Conservation (phyloP, 2,797 vertebrate species). For the Eulemur albifrons region DNA sequence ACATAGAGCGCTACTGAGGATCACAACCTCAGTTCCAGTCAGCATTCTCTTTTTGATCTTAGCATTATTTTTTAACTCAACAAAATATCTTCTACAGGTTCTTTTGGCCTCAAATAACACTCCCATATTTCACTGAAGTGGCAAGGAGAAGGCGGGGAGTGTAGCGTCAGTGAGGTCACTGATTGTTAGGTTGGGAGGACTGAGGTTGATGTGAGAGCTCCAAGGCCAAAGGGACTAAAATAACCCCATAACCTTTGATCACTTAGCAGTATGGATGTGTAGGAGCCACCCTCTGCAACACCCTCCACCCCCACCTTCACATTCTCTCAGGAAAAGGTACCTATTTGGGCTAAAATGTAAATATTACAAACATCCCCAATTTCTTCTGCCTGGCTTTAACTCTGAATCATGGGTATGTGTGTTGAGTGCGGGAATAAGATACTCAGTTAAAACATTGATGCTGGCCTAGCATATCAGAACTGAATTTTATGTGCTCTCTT, state of each 20-base stretch:
- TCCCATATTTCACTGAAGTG: not conserved
- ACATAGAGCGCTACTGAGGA: not conserved
- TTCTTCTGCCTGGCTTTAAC: not conserved
- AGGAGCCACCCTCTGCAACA: not conserved
- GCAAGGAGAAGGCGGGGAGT: not conserved
- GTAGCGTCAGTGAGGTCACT: not conserved
- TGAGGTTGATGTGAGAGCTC: not conserved
- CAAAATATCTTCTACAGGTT: not conserved
- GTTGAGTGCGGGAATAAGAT: not conserved
- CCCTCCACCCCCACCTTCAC: not conserved
- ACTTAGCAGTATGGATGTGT: not conserved
- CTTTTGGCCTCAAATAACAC: not conserved
- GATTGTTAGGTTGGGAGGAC: not conserved
- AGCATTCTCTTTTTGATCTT: not conserved
- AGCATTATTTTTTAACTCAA: conserved; percentile 20
- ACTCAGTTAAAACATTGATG: not conserved
- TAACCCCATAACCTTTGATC: not conserved
- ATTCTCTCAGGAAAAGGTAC: not conserved
- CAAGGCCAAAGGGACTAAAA: not conserved
- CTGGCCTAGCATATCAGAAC: not conserved
- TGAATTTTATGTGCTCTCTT: conserved; percentile 8
- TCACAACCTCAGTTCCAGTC: not conserved
- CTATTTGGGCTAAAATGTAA: not conserved
- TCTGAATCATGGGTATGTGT: not conserved
- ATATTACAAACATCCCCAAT: not conserved